Conservation (phyloP, 2,113 vertebrate species). For the Ploceus nigricollis region DNA sequence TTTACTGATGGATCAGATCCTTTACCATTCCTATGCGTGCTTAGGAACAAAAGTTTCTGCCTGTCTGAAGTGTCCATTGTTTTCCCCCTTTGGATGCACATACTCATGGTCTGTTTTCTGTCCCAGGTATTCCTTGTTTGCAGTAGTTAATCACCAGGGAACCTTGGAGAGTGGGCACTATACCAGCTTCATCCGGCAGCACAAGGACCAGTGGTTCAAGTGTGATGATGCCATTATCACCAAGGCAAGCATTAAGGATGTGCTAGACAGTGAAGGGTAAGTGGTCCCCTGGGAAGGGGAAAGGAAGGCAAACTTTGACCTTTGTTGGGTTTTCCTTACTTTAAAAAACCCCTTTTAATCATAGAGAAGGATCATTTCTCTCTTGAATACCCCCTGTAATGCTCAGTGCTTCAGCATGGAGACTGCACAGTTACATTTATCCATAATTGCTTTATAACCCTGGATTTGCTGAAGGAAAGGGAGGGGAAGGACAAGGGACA, state of each 20-base stretch:
- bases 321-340: not conserved
- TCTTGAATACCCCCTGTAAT: not conserved
- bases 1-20: not conserved
- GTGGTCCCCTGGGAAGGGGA: conserved; percentile 10
- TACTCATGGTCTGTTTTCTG: not conserved
- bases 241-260: conserved; percentile 98
- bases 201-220: conserved; percentile 99
- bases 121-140: conserved; percentile 95
- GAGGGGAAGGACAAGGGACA: not conserved
- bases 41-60: not conserved
- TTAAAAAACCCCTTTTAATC: not conserved
- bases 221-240: conserved; percentile 99
- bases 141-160: conserved; percentile 98
- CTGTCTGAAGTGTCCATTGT: not conserved
- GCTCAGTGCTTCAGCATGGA: not conserved
- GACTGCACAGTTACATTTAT: not conserved
- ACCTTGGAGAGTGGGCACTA: conserved; percentile 99
- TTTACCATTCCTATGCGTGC: accelerated
- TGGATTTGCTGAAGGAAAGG: not conserved
- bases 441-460: not conserved
- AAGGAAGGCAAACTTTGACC: not conserved
- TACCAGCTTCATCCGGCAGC: conserved; percentile 98
- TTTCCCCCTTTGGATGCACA: not conserved
- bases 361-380: not conserved
- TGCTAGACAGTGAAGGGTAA: conserved; percentile 98